A percentile compares a stretch with the other conserved stretches of the same genome.
phyloP scores from a whole-genome alignment of 2,797 vertebrate genomes.

The Chelonia mydas region DNA sequence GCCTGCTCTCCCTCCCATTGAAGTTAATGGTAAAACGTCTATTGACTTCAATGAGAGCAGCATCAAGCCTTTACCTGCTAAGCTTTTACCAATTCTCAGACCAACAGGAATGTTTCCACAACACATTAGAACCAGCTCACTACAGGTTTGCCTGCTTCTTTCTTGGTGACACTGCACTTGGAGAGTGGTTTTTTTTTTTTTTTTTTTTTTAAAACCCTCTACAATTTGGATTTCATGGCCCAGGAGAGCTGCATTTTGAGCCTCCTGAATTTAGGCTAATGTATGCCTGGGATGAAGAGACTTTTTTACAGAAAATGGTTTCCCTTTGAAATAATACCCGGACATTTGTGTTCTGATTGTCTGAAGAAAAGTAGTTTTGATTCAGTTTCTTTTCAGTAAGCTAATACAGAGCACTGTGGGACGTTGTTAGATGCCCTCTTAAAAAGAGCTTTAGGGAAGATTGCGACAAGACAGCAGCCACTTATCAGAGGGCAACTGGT shows the following conservation, averaged over 20 bases:
- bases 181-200: background rate
- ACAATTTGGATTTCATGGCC: background rate
- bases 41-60: background rate
- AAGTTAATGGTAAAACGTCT: background rate
- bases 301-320: background rate
- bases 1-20: background rate
- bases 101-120: background rate
- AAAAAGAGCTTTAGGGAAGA: background rate
- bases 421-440: background rate
- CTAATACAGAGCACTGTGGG: background rate
- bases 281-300: background rate
- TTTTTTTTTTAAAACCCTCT: background rate
- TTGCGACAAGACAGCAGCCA: background rate
- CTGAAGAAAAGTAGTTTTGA: too few species aligned
- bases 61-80: background rate
- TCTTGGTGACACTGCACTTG: background rate
- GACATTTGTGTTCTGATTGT: background rate
- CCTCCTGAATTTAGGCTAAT: background rate
- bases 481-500: background rate
- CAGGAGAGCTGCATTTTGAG: background rate
- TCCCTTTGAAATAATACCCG: background rate
- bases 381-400: background rate
- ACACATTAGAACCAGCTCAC: background rate
- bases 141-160: background rate
- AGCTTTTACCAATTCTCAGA: background rate